Conservation (phyloP, 2,888 invertebrate species). For the Luperina nickerlii region DNA sequence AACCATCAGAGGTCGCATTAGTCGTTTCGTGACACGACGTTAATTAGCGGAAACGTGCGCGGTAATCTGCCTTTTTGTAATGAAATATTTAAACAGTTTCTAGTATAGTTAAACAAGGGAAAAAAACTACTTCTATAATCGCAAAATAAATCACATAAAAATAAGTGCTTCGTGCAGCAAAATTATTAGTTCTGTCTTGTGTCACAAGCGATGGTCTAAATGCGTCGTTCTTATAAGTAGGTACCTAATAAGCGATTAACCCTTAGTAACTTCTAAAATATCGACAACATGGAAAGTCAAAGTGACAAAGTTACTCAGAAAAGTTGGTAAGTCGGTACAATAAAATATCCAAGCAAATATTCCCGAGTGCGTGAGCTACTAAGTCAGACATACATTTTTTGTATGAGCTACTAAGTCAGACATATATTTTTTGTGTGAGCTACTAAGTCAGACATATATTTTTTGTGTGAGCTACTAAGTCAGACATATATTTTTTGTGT, state of each 20-base stretch:
- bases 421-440: no score
- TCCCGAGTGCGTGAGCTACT: not conserved
- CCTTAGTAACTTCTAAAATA: not conserved
- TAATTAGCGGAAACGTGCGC: constrained; percentile 71
- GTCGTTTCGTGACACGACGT: constrained; percentile 74
- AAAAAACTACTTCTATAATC: constrained; percentile 45
- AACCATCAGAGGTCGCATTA: constrained; percentile 62
- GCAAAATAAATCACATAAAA: constrained; percentile 50
- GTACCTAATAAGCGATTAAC: not conserved
- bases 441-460: not conserved
- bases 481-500: constrained; percentile 8
- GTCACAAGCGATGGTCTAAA: constrained; percentile 17
- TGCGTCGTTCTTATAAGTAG: not conserved
- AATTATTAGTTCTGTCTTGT: constrained; percentile 20
- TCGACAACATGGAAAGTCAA: not conserved
- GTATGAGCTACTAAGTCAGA: no score
- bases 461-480: not conserved
- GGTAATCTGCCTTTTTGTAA: constrained; percentile 56
- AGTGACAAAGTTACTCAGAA: not conserved
- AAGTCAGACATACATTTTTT: no score
- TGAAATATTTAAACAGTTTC: constrained; percentile 55
- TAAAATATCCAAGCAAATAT: not conserved
- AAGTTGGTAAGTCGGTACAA: not conserved
- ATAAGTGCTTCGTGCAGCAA: constrained; percentile 37
- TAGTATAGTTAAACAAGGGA: constrained; percentile 38